Evolutionary conservation across 2,113 vertebrate genomes (phyloP).

Genomic region (Cynopterus brachyotis): DNA sequence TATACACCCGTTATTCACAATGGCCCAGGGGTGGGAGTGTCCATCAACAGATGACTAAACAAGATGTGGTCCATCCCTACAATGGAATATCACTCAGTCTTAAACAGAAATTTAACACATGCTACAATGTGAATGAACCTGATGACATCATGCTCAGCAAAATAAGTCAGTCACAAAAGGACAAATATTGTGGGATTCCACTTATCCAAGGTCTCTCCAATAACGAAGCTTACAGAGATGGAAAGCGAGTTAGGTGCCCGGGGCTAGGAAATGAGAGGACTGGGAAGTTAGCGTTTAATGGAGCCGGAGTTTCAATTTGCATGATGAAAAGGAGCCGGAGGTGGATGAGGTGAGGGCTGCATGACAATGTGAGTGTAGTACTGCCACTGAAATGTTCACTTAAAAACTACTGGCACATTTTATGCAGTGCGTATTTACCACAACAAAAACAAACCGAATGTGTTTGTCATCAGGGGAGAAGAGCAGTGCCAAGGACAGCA

Average conservation of each 20-base stretch:
- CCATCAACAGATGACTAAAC: neutral
- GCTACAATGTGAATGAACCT: neutral
- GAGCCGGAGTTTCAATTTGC: neutral
- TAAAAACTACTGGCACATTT: no score
- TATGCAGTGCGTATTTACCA: neutral
- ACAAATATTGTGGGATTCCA: neutral
- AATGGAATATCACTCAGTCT: no score
- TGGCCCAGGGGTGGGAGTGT: neutral
- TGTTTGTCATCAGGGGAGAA: no score
- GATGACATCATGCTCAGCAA: neutral
- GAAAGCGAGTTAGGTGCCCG: neutral
- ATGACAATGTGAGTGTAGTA: accelerated
- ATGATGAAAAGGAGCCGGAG: neutral
- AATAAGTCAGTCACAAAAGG: no score
- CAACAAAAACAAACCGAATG: neutral
- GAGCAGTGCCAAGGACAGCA: neutral
- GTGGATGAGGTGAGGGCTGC: accelerated
- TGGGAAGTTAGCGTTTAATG: neutral
- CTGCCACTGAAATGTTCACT: accelerated
- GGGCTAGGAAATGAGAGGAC: neutral
- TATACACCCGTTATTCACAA: neutral
- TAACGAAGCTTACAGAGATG: neutral
- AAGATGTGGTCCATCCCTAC: neutral
- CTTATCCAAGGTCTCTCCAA: neutral
- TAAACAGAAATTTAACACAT: neutral